These are phyloP conservation scores for Catocala fraxini DNA, from an alignment of 2,888 invertebrate genomes.

Conservation along the genomic window DNA sequence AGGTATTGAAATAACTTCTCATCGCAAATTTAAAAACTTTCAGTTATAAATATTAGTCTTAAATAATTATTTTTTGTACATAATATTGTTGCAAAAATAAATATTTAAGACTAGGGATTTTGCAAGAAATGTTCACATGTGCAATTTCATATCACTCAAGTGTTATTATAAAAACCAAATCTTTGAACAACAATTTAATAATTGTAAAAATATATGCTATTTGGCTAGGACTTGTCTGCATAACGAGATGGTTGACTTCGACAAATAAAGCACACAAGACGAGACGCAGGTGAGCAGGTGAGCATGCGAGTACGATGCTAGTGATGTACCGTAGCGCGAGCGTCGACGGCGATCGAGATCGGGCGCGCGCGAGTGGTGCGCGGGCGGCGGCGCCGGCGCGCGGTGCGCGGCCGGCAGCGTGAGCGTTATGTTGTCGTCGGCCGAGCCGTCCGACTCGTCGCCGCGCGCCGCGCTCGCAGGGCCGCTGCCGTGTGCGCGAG, in stretches of 20 bases:
- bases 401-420: constrained; percentile 80
- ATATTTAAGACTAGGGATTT: too few species aligned
- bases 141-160: too few species aligned
- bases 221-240: not conserved
- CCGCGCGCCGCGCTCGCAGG: constrained; percentile 29
- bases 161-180: too few species aligned
- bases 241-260: not conserved
- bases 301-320: constrained; percentile 65
- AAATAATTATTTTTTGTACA: too few species aligned
- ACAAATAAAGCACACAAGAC: constrained; percentile 34
- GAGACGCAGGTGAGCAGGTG: constrained; percentile 11
- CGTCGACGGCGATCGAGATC: constrained; percentile 46
- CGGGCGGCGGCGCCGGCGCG: constrained; percentile 24
- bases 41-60: too few species aligned
- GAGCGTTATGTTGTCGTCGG: constrained; percentile 87
- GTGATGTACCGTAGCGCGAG: constrained; percentile 56
- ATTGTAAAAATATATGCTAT: too few species aligned
- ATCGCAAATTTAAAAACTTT: too few species aligned
- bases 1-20: too few species aligned
- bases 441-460: constrained; percentile 87
- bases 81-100: too few species aligned
- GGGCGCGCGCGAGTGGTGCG: constrained; percentile 35
- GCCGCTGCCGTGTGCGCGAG: constrained; percentile 3
- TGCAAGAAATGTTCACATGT: too few species aligned
- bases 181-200: too few species aligned